These are phyloP conservation scores for Ailurus styani DNA, from an alignment of 2,113 vertebrate species.

Conservation along the genomic window DNA sequence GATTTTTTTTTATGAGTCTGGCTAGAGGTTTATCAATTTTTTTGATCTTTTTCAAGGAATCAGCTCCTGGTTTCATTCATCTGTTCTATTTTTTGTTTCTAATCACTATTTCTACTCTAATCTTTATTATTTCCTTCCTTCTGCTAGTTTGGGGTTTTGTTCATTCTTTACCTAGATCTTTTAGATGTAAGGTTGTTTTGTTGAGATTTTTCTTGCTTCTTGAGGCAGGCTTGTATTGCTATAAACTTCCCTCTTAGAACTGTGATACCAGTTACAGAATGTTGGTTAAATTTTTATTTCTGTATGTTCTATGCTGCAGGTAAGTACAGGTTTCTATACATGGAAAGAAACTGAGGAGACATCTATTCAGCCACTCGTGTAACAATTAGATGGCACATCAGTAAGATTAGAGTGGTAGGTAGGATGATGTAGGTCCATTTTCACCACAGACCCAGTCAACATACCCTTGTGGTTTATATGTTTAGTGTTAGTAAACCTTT, in stretches of 20 bases:
- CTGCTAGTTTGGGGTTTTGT: neutral
- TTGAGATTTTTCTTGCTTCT: neutral
- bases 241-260: neutral
- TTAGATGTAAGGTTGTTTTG: neutral
- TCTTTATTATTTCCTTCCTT: neutral
- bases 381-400: neutral
- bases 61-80: neutral
- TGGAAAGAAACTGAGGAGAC: neutral
- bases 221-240: neutral
- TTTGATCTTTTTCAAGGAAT: neutral
- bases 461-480: neutral
- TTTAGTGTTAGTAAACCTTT: neutral
- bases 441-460: neutral
- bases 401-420: neutral
- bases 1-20: neutral
- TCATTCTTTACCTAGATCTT: neutral
- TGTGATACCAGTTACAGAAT: neutral
- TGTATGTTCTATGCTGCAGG: neutral
- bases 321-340: neutral
- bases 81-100: neutral
- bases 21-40: neutral
- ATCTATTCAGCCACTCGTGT: neutral
- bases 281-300: conserved; percentile 22
- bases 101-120: neutral
- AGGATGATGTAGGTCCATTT: neutral